Evolutionary conservation across 2,888 invertebrate species (phyloP), one percentile per base, ranked within the genome.

Genomic region (Orthosia gothica): DNA sequence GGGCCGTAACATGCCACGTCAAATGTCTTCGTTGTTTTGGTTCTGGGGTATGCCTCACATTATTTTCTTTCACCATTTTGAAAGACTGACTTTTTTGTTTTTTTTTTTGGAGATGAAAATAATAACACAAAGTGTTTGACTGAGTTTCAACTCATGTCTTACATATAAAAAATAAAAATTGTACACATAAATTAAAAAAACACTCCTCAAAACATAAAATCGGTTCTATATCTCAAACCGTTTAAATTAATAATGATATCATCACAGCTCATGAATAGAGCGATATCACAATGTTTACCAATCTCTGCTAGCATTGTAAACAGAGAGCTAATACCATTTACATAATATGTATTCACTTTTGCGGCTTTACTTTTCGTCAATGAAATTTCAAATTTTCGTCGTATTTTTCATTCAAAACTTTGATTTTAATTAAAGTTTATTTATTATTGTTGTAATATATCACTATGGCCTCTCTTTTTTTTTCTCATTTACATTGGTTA

Each of bases 291-390:
- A 26, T 59, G 32, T 67, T 78, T 78, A 73, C 58, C 32, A 47
- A 55, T 64, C 32, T 59, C 63, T 50, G 40, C 13, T 58, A 18
- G 54, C 54, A 72, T 55, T 45, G 54, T 50, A 67, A 73, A 78
- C 59, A 73, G 16, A 52, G 16, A 15, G 12, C 13, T 73, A 66
- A 66, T 63, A 72, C 16, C 20, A 63, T 71, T 66, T 52, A 61
- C 32, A 77, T 66, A 71, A 52, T 63, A 58, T 50, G 40, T 58
- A 63, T 50, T 57, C 40, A 62, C 52, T 71, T 66, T 58, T 63
- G 66, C 15, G 57, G 62, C 20, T 64, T n/a, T 78, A n/a, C 13
- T 72, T 79, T 66, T 45, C 26, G 23, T 63, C 65, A 58, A 18
- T 61, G 47, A 47, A 63, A 67, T 76, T 76, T 59, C 54, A 50